These are phyloP conservation scores for Rapana venosa DNA, from an alignment of 2,888 invertebrate species.

Conservation along the genomic window DNA sequence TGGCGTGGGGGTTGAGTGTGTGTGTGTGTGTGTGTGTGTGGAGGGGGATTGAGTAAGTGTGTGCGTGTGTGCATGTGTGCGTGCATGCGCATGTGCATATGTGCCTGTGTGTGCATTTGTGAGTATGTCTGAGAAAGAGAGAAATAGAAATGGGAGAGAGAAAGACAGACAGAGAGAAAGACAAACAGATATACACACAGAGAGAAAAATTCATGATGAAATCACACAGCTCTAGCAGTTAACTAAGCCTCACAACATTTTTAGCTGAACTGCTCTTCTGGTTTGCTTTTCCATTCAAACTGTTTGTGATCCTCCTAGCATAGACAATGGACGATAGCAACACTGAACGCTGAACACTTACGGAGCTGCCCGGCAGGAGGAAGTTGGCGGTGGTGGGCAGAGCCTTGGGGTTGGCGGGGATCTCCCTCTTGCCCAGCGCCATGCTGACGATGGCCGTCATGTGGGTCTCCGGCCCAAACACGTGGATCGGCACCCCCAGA, in stretches of 20 bases:
- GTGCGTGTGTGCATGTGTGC: background rate
- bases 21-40: background rate
- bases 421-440: conserved; percentile 89
- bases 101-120: background rate
- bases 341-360: background rate
- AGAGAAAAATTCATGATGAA: too few species aligned
- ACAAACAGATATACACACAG: too few species aligned
- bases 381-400: conserved; percentile 93
- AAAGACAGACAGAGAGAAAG: too few species aligned
- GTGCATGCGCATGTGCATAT: background rate
- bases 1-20: too few species aligned
- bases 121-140: background rate
- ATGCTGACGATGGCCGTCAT: conserved; percentile 99
- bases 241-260: too few species aligned
- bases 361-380: conserved; percentile 84
- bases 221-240: too few species aligned
- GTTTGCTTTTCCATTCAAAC: too few species aligned
- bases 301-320: too few species aligned
- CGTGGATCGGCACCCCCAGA: conserved; percentile 92
- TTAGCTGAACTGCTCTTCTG: too few species aligned
- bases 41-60: background rate
- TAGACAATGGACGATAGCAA: background rate
- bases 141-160: too few species aligned
- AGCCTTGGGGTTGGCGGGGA: conserved; percentile 82
- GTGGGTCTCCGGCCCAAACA: conserved; percentile 99